Base-by-base conservation (phyloP, 2,888 invertebrate species). In the Alviniconcha strummeri region DNA sequence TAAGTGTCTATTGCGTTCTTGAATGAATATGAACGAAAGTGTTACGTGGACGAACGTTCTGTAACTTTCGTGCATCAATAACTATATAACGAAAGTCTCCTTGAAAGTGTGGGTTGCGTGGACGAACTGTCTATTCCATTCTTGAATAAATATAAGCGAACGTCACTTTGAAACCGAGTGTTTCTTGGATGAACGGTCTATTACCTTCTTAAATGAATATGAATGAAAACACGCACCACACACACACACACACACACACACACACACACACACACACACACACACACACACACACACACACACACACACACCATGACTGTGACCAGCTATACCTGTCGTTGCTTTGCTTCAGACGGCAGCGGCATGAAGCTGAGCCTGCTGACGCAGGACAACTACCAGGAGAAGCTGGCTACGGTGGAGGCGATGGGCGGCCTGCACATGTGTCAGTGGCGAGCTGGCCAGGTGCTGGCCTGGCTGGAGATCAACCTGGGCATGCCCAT, bases 401-500 rank as follows among this genome's bases (percentile, higher is more conserved):
- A 92, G 86, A 97, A 97, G 89, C 95, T 97, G 67, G 94, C 95
- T 84, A 93, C 96, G 78, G 94, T 98, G 74, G 96, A 97, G 60
- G 97, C 98, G 93, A 79, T 97, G 96, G 71, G 96, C 96, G 81
- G 95, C 11, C 90, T 97, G 85, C 97, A 98, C 9, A 96, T 98
- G 94, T 96, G 97, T 85, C 95, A 97, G 91, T 98, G 98, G 98
- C 95, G 97, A 84, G 97, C 98, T 17, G 97, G 97, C 0, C 98
- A 98, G 85, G 98, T 98, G 83, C 95, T 98, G 72, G 98, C 98
- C 2, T 98, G 98, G 98, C 95, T 98, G 81, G 98, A 98, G 94
- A 96, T 98, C 60, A 97, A 97, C 0, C 95, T 98, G 8, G 98
- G 97, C 82, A 98, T 98, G 98, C 97, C 98, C 0, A 97, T 97